These are phyloP conservation scores for Hippasteria phrygiana DNA, from an alignment of 53 echinoderm and acorn worm species.

Conservation along the genomic window DNA sequence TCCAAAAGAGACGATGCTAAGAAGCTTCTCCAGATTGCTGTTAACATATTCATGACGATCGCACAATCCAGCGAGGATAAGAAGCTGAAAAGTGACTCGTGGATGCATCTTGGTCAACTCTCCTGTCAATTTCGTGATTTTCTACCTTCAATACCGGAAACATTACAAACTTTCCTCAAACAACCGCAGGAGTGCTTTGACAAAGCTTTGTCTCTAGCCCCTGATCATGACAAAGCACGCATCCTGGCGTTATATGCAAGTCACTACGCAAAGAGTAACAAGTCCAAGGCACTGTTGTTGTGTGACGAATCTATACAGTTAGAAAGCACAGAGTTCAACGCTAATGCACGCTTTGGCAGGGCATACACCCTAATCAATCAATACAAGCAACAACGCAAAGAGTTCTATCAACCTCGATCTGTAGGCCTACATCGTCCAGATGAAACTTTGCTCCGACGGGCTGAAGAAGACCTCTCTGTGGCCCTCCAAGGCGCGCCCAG, in stretches of 20 bases:
- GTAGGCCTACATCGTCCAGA: not conserved
- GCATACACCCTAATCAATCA: not conserved
- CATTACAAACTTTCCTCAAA: not conserved
- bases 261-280: not conserved
- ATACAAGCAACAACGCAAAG: not conserved
- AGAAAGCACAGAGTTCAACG: not conserved
- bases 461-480: not conserved
- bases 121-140: not conserved
- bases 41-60: not conserved
- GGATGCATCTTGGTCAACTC: conserved; percentile 16
- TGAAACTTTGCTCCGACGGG: not conserved
- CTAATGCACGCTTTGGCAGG: not conserved
- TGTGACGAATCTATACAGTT: not conserved
- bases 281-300: not conserved
- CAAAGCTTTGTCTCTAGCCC: not conserved
- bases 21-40: not conserved
- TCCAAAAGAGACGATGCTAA: not conserved
- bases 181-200: not conserved
- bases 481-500: not conserved
- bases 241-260: not conserved
- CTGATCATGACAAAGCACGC: not conserved
- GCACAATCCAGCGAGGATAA: not conserved
- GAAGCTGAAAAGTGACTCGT: not conserved
- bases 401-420: not conserved
- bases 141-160: not conserved